Evolutionary conservation across 2,888 invertebrate species (phyloP).

Genomic region (Orthosia cruda): DNA sequence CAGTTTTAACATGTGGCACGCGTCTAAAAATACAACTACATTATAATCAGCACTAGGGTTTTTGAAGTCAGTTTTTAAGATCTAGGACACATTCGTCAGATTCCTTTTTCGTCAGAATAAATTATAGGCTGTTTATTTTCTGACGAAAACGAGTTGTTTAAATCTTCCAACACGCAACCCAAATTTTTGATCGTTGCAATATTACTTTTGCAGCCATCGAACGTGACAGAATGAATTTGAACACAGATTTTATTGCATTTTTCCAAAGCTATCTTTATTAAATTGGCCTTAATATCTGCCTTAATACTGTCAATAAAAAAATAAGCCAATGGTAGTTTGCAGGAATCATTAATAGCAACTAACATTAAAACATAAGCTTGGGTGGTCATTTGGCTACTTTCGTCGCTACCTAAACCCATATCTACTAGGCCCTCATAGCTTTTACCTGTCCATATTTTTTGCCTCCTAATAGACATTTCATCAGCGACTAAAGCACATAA

Average conservation of each 20-base stretch:
- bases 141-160: no score
- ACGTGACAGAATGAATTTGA: slow-evolving; percentile 38
- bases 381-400: slow-evolving; percentile 42
- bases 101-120: no score
- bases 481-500: slow-evolving; percentile 42
- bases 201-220: slow-evolving; percentile 51
- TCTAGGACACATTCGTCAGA: no score
- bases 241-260: slow-evolving; percentile 35
- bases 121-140: no score
- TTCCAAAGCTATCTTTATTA: slow-evolving; percentile 35
- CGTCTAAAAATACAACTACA: slow-evolving; percentile 36
- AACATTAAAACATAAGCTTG: slow-evolving; percentile 60
- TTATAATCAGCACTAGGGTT: slow-evolving; percentile 45
- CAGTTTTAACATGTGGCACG: neutral
- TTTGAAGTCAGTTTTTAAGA: slow-evolving; percentile 49
- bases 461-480: slow-evolving; percentile 63
- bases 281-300: slow-evolving; percentile 32
- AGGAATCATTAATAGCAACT: slow-evolving; percentile 45
- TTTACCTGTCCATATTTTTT: slow-evolving; percentile 60
- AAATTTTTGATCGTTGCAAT: slow-evolving; percentile 31
- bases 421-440: slow-evolving; percentile 46
- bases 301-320: slow-evolving; percentile 37
- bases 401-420: slow-evolving; percentile 46
- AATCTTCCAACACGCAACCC: slow-evolving; percentile 37
- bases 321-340: slow-evolving; percentile 47